phyloP scores from a whole-genome alignment of 2,888 invertebrate genomes.

The Ormyrus labotus region DNA sequence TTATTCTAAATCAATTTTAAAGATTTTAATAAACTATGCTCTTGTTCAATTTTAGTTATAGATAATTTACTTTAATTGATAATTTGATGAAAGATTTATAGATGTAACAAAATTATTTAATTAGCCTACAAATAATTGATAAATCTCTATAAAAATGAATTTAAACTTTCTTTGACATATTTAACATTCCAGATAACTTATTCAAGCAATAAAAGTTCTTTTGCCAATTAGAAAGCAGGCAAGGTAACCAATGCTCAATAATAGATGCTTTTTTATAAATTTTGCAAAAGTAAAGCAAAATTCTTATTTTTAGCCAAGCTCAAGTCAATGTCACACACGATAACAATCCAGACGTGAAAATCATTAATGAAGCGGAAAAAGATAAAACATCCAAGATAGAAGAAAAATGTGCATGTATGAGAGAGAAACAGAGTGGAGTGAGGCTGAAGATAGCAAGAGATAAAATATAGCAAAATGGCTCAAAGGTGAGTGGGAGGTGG shows the following conservation, averaged over 20 bases:
- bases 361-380: conserved; percentile 49
- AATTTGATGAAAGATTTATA: too few species aligned
- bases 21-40: too few species aligned
- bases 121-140: not conserved
- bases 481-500: conserved; percentile 35
- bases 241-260: not conserved
- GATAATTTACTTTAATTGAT: too few species aligned
- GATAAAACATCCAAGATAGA: conserved; percentile 30
- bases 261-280: not conserved
- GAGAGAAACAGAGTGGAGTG: not conserved
- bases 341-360: conserved; percentile 45
- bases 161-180: not conserved
- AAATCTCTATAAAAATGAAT: not conserved
- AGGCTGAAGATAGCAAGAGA: conserved; percentile 21
- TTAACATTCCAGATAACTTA: not conserved
- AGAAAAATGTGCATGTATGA: conserved; percentile 14
- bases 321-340: conserved; percentile 42
- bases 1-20: too few species aligned
- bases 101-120: not conserved
- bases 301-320: conserved; percentile 25
- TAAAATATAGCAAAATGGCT: conserved; percentile 39
- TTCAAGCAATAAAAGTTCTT: not conserved
- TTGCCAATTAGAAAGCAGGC: not conserved
- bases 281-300: conserved; percentile 9
- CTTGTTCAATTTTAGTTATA: too few species aligned